Evolutionary conservation across 2,797 vertebrate species (phyloP).

Genomic region (Chanos chanos): DNA sequence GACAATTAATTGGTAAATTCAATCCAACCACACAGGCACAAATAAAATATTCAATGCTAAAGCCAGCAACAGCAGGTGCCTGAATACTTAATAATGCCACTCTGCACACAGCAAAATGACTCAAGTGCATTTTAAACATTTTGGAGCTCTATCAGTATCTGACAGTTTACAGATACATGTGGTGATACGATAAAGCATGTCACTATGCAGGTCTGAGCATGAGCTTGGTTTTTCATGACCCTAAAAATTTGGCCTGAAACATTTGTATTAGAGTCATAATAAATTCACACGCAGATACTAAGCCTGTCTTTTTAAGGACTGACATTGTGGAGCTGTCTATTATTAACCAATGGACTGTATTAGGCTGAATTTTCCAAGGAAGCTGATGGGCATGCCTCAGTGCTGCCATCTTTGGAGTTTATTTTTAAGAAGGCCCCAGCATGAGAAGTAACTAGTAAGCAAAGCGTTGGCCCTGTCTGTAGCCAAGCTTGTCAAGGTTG

Average conservation of each 20-base stretch:
- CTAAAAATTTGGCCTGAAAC: too few relatives aligned
- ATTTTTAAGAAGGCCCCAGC: neutral
- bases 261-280: too few relatives aligned
- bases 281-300: too few relatives aligned
- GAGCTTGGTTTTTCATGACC: too few relatives aligned
- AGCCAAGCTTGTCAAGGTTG: slow-evolving; percentile 59
- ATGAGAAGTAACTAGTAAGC: slow-evolving; percentile 38
- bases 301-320: too few relatives aligned
- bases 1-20: neutral
- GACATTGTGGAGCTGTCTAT: too few relatives aligned
- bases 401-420: slow-evolving; percentile 9
- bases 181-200: too few relatives aligned
- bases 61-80: neutral
- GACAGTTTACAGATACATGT: too few relatives aligned
- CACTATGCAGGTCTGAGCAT: too few relatives aligned
- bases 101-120: too few relatives aligned
- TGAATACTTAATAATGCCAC: neutral
- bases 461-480: slow-evolving; percentile 50
- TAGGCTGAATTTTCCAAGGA: neutral
- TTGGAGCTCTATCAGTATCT: neutral
- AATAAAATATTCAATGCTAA: slow-evolving; percentile 14
- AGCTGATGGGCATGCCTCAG: neutral
- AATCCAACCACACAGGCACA: slow-evolving; percentile 4
- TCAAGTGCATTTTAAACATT: slow-evolving; percentile 3
- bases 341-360: neutral